Evolutionary conservation across 2,888 invertebrate species (phyloP), one percentile per base, ranked within the genome.

Genomic region (Laspeyria flexula): DNA sequence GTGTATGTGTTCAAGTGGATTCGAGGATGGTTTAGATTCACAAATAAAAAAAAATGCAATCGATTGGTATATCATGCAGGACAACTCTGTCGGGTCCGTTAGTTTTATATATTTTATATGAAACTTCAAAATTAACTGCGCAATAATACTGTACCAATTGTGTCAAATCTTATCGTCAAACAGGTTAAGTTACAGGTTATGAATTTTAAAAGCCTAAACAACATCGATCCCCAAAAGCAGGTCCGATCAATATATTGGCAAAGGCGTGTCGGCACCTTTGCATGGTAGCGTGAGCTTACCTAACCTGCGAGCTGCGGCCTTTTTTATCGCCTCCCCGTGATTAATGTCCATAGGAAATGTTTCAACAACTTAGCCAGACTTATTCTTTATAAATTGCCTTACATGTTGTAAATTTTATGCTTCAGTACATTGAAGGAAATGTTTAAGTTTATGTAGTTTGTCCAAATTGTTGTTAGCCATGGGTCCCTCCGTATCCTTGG

Each of bases 271-370:
- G 49, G 38, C 13, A 39, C 37, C 6, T 39, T 33, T 10, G 42
- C 18, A 11, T 33, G 43, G 42, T 55, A 33, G 48, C 69, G 50
- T 53, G 63, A 16, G 12, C 6, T 40, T 27, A 40, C 47, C 34
- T 4, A 34, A 45, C 44, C 18, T 16, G 46, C 5, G 13, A 10
- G n/a, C 27, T n/a, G n/a, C n/a, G n/a, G n/a, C n/a, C n/a, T 23
- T 54, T 60, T 65, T 62, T 65, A 65, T 57, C 53, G 63, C 43
- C 41, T 4, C 10, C 23, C 43, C 34, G 34, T 67, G 67, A 69
- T 65, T 67, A 63, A 67, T 67, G 44, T 50, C 23, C 41, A 18
- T 31, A 29, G 51, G 50, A 53, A 61, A 59, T 59, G 52, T 42
- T 55, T 54, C 39, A 61, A 49, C 41, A 47, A 55, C 55, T 51